These are phyloP conservation scores for Acyrthosiphon pisum DNA, from an alignment of 1,140 invertebrate genomes.

Conservation along the genomic window DNA sequence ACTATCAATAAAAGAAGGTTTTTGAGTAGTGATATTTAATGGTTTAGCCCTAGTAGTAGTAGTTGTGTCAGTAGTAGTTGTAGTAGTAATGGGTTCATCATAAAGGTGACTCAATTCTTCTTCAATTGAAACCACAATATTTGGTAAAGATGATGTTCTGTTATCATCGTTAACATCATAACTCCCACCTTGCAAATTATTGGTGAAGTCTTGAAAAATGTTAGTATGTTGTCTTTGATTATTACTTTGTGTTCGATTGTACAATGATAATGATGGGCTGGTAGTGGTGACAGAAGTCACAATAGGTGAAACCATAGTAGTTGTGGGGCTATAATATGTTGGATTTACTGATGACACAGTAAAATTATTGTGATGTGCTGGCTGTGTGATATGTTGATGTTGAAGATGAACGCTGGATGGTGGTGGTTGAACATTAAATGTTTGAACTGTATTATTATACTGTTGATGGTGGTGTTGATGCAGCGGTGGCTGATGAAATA, in stretches of 20 bases:
- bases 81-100: not conserved
- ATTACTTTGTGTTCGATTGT: not conserved
- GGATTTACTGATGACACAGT: not conserved
- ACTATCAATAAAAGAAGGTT: slow-evolving; percentile 78
- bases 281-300: not conserved
- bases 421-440: slow-evolving; percentile 6
- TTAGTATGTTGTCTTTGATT: slow-evolving; percentile 6
- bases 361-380: slow-evolving; percentile 23
- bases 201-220: not conserved
- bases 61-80: not conserved
- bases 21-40: not conserved
- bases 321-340: slow-evolving; percentile 4
- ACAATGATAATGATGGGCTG: not conserved
- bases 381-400: not conserved
- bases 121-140: slow-evolving; percentile 84
- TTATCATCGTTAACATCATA: not conserved
- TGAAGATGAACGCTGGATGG: not conserved
- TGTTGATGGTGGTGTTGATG: not conserved
- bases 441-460: not conserved
- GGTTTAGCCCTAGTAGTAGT: not conserved
- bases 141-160: slow-evolving; percentile 62
- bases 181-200: not conserved
- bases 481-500: slow-evolving; percentile 11
- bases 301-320: not conserved
- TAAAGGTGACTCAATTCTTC: slow-evolving; percentile 81